Evolutionary conservation across 2,113 vertebrate genomes (phyloP).

Genomic region (Rhinolophus ferrumequinum): DNA sequence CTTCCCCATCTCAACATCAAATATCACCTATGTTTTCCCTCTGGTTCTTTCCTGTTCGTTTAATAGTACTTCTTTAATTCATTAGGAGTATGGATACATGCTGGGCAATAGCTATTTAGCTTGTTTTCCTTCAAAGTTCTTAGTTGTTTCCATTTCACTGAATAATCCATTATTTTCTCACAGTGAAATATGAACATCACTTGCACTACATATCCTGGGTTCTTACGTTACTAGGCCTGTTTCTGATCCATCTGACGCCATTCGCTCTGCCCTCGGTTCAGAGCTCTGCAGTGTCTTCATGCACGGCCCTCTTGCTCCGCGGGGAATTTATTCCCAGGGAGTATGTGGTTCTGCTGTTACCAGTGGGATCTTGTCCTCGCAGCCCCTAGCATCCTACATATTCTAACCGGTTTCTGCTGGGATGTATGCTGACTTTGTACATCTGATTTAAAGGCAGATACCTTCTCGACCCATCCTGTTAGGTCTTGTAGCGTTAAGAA

Average conservation of each 20-base stretch:
- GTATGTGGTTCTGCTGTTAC: background rate
- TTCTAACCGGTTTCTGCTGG: too few species aligned
- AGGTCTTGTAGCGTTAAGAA: background rate
- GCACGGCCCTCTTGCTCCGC: rapidly evolving
- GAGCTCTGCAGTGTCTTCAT: rapidly evolving
- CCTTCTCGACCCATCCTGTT: too few species aligned
- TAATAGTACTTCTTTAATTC: background rate
- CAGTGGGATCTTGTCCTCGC: background rate
- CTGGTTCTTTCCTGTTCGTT: background rate
- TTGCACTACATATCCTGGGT: too few species aligned
- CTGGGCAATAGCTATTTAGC: background rate
- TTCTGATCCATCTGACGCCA: rapidly evolving
- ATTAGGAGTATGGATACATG: background rate
- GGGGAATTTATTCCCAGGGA: background rate
- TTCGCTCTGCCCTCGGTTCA: rapidly evolving
- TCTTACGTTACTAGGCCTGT: background rate
- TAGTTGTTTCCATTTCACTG: background rate
- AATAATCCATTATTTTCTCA: background rate
- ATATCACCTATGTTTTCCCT: background rate
- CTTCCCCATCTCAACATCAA: background rate
- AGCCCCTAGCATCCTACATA: background rate
- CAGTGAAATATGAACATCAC: background rate
- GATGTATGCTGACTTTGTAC: background rate
- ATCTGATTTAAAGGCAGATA: background rate
- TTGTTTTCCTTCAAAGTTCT: background rate